Base-by-base conservation (phyloP, 2,113 vertebrate genomes). In the Toxotes jaculatrix region DNA sequence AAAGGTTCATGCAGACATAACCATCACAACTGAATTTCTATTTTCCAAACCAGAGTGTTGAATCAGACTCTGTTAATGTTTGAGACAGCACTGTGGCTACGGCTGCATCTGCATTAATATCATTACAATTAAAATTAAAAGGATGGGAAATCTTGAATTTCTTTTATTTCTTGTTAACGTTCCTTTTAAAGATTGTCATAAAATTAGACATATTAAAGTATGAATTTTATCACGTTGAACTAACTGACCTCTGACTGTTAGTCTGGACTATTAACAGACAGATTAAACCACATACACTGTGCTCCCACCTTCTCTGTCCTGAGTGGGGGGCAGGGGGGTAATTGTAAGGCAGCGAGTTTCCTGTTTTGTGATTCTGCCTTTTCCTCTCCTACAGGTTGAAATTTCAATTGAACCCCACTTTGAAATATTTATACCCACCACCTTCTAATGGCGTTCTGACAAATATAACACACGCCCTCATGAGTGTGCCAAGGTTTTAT, bases 371-470 rank as follows among this genome's bases (percentile, higher is more conserved):
- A 66, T 68, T 36, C 5, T 66, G 38, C 79, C 64, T 76, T 49
- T 16, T 11, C 1, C 36, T 65, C 38, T 83, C 49, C 82, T 74
- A 47, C 93, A 99, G 98, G 88, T 94, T 99, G 91, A 98, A 96
- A 10, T 99, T 97, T 94, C 97, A 97, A 68, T 85, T 95, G 64
- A 98, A 97, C 94, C 98, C 98, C 70, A 97, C 96, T 76, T 94
- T 99, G 92, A 99, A 97, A 87, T 99, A 99, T 92, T 95, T 98
- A 91, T 99, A 99, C 87, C 98, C 98, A 32, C 97, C 98, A 16
- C 98, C 97, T 85, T 97, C 97, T 47, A 97, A 93, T 89, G 89
- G 95, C 83, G 95, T 97, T 87, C 90, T 99, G 90, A 94, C 97
- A 83, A 99, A 99, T 77, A 99, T 99, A 90, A 95, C 95, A 56